Base-by-base conservation (phyloP, 2,888 invertebrate genomes). In the Phlogophora meticulosa region DNA sequence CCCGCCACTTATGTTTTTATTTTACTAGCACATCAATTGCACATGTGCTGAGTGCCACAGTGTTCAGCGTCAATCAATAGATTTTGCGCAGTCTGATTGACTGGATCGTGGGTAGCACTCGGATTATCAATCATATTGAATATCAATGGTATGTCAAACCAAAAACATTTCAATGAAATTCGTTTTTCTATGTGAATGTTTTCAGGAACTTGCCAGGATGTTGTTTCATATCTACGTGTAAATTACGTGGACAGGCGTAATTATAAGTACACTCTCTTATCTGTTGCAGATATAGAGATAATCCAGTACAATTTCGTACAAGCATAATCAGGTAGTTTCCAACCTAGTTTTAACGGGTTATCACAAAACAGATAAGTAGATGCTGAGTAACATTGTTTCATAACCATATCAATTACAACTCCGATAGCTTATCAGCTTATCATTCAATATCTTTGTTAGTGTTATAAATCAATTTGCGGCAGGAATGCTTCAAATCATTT, bases 331-430 rank as follows among this genome's bases (percentile, higher is more conserved):
- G 74, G 78, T 81, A 82, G 73, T 81, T 85, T 75, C 71, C 73
- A 80, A 72, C 81, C 80, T 78, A 81, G 74, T 83, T 77, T 74
- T 74, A 81, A 83, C 76, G 64, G 64, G 72, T 80, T 83, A 83
- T 84, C 82, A 71, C 55, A 17, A 57, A 58, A 61, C 7, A 66
- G 81, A 83, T 82, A 83, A 64, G 52, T 62, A 59, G 80, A 61
- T 60, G 45, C 67, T 67, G 69, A 80, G 76, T 80, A 81, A 82
- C 82, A 83, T 81, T 78, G 74, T 86, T 84, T 82, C 81, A 71
- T 81, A 82, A 84, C 78, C 69, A 75, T 85, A 85, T 86, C 85
- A 86, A 87, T 87, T 85, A 87, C 82, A 75, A 62, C 61, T 60
- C 58, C 59, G 82, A 85, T 83, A 79, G 57, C 51, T 52, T 78